Base-by-base conservation (phyloP, 2,888 invertebrate species). In the Linhomoeus sp. region DNA sequence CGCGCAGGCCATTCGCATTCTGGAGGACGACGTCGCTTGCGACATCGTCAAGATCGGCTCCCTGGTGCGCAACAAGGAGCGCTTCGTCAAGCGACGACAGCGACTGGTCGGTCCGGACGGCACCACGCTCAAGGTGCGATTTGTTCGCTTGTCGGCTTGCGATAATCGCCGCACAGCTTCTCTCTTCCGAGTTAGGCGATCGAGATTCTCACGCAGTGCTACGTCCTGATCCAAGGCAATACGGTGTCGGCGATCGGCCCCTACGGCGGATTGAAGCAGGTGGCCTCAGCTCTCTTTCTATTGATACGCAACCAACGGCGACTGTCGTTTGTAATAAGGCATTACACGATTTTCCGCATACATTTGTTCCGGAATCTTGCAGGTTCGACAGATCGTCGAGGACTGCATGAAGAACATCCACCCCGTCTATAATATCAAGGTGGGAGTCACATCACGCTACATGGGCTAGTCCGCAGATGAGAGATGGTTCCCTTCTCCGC, bases 361-460 rank as follows among this genome's bases (percentile, higher is more conserved):
- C 9, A 45, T 19, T n/a, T n/a, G 24, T 14, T 3, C n/a, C 20
- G 22, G n/a, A n/a, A n/a, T n/a, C n/a, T 33, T 56, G 43, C 47
- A 67, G 64, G 67, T 68, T 1, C 73, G 90, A 47, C 77, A 81
- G 56, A 83, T 99, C 58, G 83, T 85, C 1, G 80, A 81, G 62
- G 94, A 97, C 58, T 90, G 90, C 0, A 92, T 99, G 92, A 85
- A 84, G 63, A 97, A 99, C 67, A 77, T 97, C 47, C 97, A 99
- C 72, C 97, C 97, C 1, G 86, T 97, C 66, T 94, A 92, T 64
- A 92, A 90, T 61, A 88, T 97, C 36, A 72, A 73, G 63, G 66
- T 67, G n/a, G 3, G 37, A 29, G n/a, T n/a, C n/a, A n/a, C n/a
- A n/a, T n/a, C n/a, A n/a, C n/a, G n/a, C n/a, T n/a, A n/a, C n/a